phyloP scores from a whole-genome alignment of 2,113 vertebrate species.

The Sinocyclocheilus maitianheensis region DNA sequence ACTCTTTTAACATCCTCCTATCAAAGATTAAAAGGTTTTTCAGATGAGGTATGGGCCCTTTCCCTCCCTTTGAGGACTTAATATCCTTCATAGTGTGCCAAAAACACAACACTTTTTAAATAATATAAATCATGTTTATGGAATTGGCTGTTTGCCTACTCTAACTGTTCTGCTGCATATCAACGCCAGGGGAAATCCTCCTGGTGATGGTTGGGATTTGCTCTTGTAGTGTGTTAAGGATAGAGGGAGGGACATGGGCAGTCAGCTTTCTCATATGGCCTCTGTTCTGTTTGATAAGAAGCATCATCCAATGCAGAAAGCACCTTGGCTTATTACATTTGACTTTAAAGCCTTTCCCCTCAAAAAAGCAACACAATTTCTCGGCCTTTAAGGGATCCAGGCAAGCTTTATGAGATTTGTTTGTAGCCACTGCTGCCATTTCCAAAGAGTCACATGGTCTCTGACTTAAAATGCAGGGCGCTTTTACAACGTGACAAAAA shows the following conservation, averaged over 20 bases:
- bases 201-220: slow-evolving; percentile 57
- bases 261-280: slow-evolving; percentile 56
- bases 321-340: slow-evolving; percentile 72
- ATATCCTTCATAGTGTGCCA: slow-evolving; percentile 73
- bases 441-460: not conserved
- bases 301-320: slow-evolving; percentile 70
- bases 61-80: slow-evolving; percentile 69
- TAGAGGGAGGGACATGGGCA: slow-evolving; percentile 38
- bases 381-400: not conserved
- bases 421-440: slow-evolving; percentile 4
- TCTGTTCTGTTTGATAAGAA: slow-evolving; percentile 66
- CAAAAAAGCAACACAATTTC: slow-evolving; percentile 5
- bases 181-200: slow-evolving; percentile 69
- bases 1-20: slow-evolving; percentile 58
- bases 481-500: slow-evolving; percentile 59
- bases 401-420: slow-evolving; percentile 12
- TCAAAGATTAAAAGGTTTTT: slow-evolving; percentile 76
- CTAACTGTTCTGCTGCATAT: slow-evolving; percentile 65
- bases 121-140: slow-evolving; percentile 77
- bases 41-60: slow-evolving; percentile 58
- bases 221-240: slow-evolving; percentile 54
- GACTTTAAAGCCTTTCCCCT: slow-evolving; percentile 58
- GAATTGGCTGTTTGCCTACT: slow-evolving; percentile 71
- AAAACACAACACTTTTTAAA: slow-evolving; percentile 76
- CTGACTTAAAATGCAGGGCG: not conserved